Evolutionary conservation across 2,113 vertebrate genomes (phyloP).

Genomic region (Phocoena sinus): DNA sequence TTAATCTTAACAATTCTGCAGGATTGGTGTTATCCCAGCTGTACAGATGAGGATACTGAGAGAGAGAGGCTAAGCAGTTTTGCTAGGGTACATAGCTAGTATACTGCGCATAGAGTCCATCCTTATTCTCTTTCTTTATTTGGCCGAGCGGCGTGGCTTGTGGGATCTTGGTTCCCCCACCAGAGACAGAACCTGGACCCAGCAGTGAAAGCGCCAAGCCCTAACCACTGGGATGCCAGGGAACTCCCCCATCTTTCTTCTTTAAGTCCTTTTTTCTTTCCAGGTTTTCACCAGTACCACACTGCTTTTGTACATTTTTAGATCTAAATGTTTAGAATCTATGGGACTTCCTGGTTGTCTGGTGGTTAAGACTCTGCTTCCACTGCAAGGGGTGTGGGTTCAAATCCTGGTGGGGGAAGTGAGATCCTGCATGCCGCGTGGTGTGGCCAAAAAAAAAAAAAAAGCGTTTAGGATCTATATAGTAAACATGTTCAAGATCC

Average conservation of each 20-base stretch:
- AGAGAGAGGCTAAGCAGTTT: not conserved
- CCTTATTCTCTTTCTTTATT: not conserved
- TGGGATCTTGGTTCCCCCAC: not conserved
- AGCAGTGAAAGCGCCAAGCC: not conserved
- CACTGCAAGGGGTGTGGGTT: too few relatives aligned
- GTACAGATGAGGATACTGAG: not conserved
- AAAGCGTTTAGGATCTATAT: not conserved
- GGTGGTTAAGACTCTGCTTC: too few relatives aligned
- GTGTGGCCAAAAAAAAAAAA: too few relatives aligned
- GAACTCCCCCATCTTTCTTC: not conserved
- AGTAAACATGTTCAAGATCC: not conserved
- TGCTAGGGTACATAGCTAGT: not conserved
- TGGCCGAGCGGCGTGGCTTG: not conserved
- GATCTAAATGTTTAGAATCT: not conserved
- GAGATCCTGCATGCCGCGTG: too few relatives aligned
- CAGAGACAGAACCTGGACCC: not conserved
- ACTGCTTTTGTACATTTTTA: not conserved
- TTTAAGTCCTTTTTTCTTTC: not conserved
- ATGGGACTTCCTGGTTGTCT: too few relatives aligned
- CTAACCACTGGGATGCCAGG: not conserved
- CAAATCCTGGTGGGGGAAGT: too few relatives aligned
- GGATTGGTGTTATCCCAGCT: not conserved
- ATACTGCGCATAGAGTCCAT: not conserved
- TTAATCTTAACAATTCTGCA: not conserved
- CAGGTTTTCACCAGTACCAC: not conserved